phyloP scores from a whole-genome alignment of 1,140 invertebrate species.

The Drosophila arizonae region DNA sequence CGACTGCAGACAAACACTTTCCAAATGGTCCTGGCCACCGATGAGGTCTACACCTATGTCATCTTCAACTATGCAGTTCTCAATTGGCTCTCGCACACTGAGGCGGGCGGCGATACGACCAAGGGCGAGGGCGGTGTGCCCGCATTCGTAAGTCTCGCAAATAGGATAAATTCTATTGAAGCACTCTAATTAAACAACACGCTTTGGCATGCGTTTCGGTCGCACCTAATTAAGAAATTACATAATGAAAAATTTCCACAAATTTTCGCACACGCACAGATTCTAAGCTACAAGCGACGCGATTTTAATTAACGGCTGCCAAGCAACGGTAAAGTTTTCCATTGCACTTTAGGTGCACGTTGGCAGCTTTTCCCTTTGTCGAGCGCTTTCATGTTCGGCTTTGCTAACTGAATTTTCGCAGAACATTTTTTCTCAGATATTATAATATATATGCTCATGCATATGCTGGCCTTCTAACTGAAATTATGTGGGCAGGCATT shows the following conservation, averaged over 20 bases:
- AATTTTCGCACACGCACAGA: neutral
- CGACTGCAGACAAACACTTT: conserved; percentile 94
- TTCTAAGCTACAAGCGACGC: neutral
- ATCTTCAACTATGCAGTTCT: conserved; percentile 97
- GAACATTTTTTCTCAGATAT: neutral
- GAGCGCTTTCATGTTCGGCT: neutral
- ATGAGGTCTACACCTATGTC: conserved; percentile 96
- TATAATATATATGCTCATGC: neutral
- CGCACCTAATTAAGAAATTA: conserved; percentile 64
- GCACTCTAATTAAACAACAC: no score
- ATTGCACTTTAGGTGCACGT: conserved; percentile 7
- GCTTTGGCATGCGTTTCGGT: conserved; percentile 12
- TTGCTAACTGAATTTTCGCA: conserved; percentile 1
- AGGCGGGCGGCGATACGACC: conserved; percentile 94
- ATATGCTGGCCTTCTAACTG: neutral
- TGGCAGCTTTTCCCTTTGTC: conserved; percentile 1
- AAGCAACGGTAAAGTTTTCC: conserved; percentile 35
- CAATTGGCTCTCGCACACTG: conserved; percentile 95
- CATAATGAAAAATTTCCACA: conserved; percentile 35
- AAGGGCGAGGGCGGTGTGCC: conserved; percentile 93
- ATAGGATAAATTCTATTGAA: no score
- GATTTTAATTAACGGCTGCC: conserved; percentile 36
- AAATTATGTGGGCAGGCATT: neutral
- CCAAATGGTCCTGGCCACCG: conserved; percentile 95
- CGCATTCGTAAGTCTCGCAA: conserved; percentile 89